A percentile compares a stretch with the other conserved stretches of the same genome.
phyloP scores from a whole-genome alignment of 2,888 invertebrate genomes.

The Scaeva pyrastri region DNA sequence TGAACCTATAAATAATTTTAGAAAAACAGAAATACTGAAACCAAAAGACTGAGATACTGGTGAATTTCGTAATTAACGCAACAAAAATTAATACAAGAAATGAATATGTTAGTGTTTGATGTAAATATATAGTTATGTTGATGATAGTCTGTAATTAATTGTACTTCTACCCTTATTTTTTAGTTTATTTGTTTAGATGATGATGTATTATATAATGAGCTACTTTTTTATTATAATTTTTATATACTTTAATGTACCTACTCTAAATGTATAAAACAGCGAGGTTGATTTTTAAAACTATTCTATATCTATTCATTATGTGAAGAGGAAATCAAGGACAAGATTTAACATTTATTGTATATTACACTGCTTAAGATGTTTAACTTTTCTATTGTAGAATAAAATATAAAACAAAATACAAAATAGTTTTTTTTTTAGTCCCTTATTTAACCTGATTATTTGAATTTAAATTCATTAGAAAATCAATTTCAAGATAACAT shows the following conservation, averaged over 20 bases:
- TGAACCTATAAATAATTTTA: conserved; percentile 32
- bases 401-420: conserved; percentile 50
- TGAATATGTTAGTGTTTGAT: conserved; percentile 51
- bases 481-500: too few relatives aligned
- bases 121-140: conserved; percentile 57
- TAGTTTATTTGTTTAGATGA: conserved; percentile 8
- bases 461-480: too few relatives aligned
- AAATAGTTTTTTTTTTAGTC: too few relatives aligned
- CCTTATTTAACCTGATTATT: too few relatives aligned
- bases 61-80: conserved; percentile 65
- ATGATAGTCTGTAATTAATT: conserved; percentile 64
- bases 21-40: conserved; percentile 78
- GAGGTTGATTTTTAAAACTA: conserved; percentile 38
- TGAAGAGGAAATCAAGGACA: conserved; percentile 47
- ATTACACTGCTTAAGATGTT: conserved; percentile 58
- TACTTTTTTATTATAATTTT: conserved; percentile 38
- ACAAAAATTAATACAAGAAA: conserved; percentile 32
- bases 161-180: conserved; percentile 44
- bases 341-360: conserved; percentile 32
- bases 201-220: conserved; percentile 58
- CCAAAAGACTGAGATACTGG: conserved; percentile 82
- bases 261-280: conserved; percentile 49
- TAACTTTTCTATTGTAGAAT: conserved; percentile 50
- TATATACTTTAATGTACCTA: conserved; percentile 46
- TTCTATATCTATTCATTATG: conserved; percentile 43